Base-by-base conservation (phyloP, 2,888 invertebrate species). In the Clepsis dumicolana region DNA sequence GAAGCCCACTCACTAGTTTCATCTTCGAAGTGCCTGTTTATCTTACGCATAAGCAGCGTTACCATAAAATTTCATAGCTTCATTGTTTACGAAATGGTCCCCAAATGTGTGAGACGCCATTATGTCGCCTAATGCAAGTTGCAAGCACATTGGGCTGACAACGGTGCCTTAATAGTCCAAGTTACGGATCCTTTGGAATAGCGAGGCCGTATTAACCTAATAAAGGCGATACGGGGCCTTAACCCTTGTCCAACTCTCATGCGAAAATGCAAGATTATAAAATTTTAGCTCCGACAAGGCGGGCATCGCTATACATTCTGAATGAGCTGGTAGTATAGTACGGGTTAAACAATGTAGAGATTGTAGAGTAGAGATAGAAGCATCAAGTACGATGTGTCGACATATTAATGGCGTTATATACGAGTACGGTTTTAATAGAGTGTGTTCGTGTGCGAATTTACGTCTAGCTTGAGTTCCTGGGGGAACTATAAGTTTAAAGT, bases 81-180 rank as follows among this genome's bases (percentile, higher is more conserved):
- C 54, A n/a, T 69, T 62, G 63, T 70, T 66, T 63, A 63, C 59
- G 57, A 25, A 66, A 70, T 56, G 70, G 48, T 65, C 76, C 77
- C 76, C 77, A 54, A 71, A 74, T 75, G 79, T 75, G 75, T 73
- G 65, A 79, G 79, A 75, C 73, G 67, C 79, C 76, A 77, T 80
- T 81, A 80, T 77, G 74, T 75, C 70, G 74, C 74, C 76, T 77
- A 81, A 82, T 81, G 82, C 80, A 82, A 81, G 76, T 80, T 80
- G 80, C 80, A 77, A 74, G 77, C 77, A 80, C 83, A 81, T 82
- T 81, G 71, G 73, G 74, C 73, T 74, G 77, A 72, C 72, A 75
- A 69, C 74, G 74, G 52, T 72, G 70, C 78, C 32, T 78, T 86
- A 82, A 87, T 84, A 77, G 80, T 56, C 66, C 54, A 85, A 86